Percentiles rank a stretch among this genome's conserved stretches.
Evolutionary conservation across 1,140 invertebrate genomes (phyloP).

Genomic region (Zaprionus africanus): DNA sequence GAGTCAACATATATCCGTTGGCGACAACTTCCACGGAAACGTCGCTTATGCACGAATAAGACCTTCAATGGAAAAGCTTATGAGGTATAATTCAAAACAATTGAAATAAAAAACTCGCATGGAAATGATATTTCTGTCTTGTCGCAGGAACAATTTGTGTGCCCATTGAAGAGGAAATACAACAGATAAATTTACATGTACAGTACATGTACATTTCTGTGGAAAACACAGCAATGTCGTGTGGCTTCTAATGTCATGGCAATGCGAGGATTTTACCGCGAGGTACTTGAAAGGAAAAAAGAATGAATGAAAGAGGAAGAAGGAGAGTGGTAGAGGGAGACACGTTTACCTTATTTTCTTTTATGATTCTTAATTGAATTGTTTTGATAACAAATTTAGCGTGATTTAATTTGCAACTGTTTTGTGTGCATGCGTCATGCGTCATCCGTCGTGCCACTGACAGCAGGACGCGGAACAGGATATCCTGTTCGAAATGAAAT

Average conservation of each 20-base stretch:
- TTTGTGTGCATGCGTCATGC: neutral
- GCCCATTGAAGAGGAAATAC: conserved; percentile 1
- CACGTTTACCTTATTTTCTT: neutral
- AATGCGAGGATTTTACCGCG: neutral
- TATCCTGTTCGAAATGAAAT: conserved; percentile 66
- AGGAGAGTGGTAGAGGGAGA: neutral
- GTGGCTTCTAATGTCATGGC: conserved; percentile 1
- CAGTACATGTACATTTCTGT: neutral
- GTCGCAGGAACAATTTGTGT: neutral
- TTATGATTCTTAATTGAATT: neutral
- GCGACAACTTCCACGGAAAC: neutral
- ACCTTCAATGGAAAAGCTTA: neutral
- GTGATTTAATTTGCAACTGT: conserved; percentile 3
- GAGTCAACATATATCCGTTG: neutral
- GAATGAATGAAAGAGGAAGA: neutral
- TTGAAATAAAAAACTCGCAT: conserved; percentile 1
- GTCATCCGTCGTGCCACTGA: neutral
- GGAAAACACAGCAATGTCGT: neutral
- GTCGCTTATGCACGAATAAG: neutral
- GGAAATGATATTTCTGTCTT: neutral
- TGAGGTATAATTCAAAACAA: neutral
- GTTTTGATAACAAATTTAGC: conserved; percentile 4
- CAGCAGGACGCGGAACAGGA: conserved; percentile 62
- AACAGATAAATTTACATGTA: conserved; percentile 5
- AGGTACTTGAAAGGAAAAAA: neutral